Base-by-base conservation (phyloP, 2,113 vertebrate species). In the Riparia riparia region DNA sequence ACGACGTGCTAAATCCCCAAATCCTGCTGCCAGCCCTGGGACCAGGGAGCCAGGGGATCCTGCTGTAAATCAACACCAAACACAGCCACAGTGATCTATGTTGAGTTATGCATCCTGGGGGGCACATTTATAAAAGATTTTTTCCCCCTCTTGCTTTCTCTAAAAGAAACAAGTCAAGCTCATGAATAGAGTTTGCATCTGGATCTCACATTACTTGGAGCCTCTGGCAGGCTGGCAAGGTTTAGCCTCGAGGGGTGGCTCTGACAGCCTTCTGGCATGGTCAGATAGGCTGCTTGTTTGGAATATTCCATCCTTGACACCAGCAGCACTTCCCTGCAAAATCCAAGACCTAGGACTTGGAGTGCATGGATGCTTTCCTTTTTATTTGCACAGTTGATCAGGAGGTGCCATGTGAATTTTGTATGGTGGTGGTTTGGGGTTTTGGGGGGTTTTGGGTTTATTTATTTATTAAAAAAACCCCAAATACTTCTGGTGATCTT, bases 291-390 rank as follows among this genome's bases (percentile, higher is more conserved):
- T 93, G 70, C 72, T 78, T 93, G 42, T 69, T 86, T 39, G 54
- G 63, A 97, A 92, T 94, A 90, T 92, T 95, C 74, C 89, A 80
- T 57, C 76, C 78, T 82, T 87, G 71, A 34, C 57, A 96, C 63
- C 1, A 2, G 45, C 74, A 95, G 86, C 50, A n/a, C n/a, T 66
- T 71, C 29, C 14, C 37, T 89, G 45, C 12, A 44, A 83, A 91
- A 64, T 32, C 5, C 34, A 39, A 56, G 51, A 44, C 14, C 9
- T 37, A 34, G 26, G 51, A 25, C 29, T 56, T 21, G 13, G 45
- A 42, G 7, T 61, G 81, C 41, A 19, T 18, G 6, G 28, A 54
- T 57, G 6, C 5, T 12, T 29, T 25, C 17, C 5, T 34, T 37
- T 57, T 31, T 26, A 21, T 71, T 41, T 58, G 25, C 7, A 58